A percentile compares a stretch with the other conserved stretches of the same genome.
Conservation (phyloP, 2,113 vertebrate genomes). For the Sardina pilchardus region DNA sequence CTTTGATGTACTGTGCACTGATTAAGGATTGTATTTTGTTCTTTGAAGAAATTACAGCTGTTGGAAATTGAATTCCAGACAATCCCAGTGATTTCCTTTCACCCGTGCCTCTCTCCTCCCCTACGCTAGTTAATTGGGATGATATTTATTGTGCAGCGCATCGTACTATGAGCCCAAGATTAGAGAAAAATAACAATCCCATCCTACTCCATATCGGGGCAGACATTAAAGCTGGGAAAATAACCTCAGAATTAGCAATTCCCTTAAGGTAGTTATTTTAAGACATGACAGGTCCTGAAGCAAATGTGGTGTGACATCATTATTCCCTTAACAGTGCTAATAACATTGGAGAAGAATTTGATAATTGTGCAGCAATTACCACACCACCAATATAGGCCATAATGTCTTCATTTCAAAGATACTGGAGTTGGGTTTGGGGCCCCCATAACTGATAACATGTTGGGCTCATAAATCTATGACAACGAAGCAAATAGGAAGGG, state of each 20-base stretch:
- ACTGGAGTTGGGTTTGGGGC: background rate
- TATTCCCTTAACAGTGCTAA: background rate
- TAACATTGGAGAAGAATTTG: background rate
- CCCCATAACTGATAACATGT: background rate
- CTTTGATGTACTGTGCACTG: background rate
- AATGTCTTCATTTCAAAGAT: background rate
- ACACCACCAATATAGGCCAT: background rate
- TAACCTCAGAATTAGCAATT: background rate
- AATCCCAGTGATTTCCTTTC: constrained; percentile 38
- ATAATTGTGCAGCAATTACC: constrained; percentile 11
- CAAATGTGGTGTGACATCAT: background rate
- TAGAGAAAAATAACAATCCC: background rate
- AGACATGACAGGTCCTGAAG: background rate
- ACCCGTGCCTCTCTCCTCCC: background rate
- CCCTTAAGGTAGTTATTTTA: background rate
- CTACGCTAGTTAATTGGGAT: constrained; percentile 1
- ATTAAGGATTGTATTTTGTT: constrained; percentile 18
- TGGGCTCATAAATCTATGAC: background rate
- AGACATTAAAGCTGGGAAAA: background rate
- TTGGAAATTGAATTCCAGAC: constrained; percentile 34
- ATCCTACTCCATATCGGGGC: background rate
- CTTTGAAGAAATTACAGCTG: constrained; percentile 34
- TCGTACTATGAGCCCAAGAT: background rate
- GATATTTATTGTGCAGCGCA: constrained; percentile 1
- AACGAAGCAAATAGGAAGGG: background rate